Evolutionary conservation across 2,797 vertebrate genomes (phyloP).

Genomic region (Artibeus jamaicensis): DNA sequence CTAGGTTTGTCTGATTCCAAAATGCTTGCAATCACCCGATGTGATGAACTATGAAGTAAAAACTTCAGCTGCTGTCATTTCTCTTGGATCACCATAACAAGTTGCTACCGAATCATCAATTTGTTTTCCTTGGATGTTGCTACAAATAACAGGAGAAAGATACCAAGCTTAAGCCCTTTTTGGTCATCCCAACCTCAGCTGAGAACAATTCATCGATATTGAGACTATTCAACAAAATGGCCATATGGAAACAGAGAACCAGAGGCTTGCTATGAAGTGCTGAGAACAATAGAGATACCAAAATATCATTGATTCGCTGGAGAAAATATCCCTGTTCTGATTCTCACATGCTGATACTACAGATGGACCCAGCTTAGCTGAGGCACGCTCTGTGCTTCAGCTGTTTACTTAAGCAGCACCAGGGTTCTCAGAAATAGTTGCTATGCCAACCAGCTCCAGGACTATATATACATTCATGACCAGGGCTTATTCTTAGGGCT

Average conservation of each 20-base stretch:
- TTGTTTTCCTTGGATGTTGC: background rate
- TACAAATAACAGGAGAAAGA: conserved; percentile 21
- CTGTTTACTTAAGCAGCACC: conserved; percentile 83
- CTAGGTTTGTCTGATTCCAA: background rate
- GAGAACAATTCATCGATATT: background rate
- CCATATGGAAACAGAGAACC: conserved; percentile 8
- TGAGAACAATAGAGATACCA: conserved; percentile 45
- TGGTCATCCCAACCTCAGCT: background rate
- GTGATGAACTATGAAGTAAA: background rate
- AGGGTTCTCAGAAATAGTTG: conserved; percentile 83
- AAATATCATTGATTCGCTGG: conserved; percentile 52
- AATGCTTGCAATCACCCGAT: background rate
- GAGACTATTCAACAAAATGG: conserved; percentile 32
- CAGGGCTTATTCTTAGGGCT: conserved; percentile 79
- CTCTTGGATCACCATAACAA: background rate
- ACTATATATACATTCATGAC: conserved; percentile 82
- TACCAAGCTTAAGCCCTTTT: background rate
- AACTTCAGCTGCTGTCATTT: background rate
- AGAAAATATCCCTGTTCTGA: conserved; percentile 64
- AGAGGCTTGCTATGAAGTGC: conserved; percentile 17
- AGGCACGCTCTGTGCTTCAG: conserved; percentile 75
- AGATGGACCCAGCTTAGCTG: conserved; percentile 77
- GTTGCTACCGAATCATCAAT: background rate
- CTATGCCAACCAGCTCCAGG: conserved; percentile 83
- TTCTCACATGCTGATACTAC: conserved; percentile 65